Evolutionary conservation across 1,140 invertebrate genomes (phyloP), one percentile per base, ranked within the genome.

Genomic region (Drosophila micromelanica): DNA sequence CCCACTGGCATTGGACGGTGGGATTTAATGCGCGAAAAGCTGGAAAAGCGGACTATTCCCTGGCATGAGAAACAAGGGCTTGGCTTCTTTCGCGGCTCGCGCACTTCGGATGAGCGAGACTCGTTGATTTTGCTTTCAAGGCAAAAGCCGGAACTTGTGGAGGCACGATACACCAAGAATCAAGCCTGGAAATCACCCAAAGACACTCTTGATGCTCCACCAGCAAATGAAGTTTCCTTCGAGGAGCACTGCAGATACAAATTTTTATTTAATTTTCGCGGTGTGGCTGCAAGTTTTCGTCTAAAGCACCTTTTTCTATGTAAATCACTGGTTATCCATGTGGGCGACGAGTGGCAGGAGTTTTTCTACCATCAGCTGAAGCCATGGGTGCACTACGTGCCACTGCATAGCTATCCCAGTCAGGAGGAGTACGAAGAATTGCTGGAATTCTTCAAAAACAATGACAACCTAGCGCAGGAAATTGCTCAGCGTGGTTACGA

Each of bases 111-210:
- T 17, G 97, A 99, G 92, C 93, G 98, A 69, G 98, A 99, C 93
- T 94, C 96, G 48, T 93, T 99, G n/a, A 93, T 99, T 60, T 92
- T 98, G 42, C 92, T 99, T 2, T 98, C 98, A 35, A 93, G 98
- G 67, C 94, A 94, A 43, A 91, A 95, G 45, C 95, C 97, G 12
- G 93, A 97, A 2, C 90, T 99, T 42, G 95, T 97, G 15, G 97
- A 99, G 94, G 98, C 98, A 7, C 94, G 97, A 70, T 99, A 99
- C 92, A 99, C 98, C 0, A 99, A 98, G 93, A 99, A 99, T 93
- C 98, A 99, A 93, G 98, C 98, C 1, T 99, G 98, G 98, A 98
- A 97, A 92, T 99, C 98, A 32, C 95, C 93, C 9, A 90, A 97
- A 95, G 98, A 99, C 82, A 98, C 98, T n/a, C 93, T 99, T 6